These are phyloP conservation scores for Podarcis siculus DNA, from an alignment of 2,797 vertebrate genomes.

Conservation along the genomic window DNA sequence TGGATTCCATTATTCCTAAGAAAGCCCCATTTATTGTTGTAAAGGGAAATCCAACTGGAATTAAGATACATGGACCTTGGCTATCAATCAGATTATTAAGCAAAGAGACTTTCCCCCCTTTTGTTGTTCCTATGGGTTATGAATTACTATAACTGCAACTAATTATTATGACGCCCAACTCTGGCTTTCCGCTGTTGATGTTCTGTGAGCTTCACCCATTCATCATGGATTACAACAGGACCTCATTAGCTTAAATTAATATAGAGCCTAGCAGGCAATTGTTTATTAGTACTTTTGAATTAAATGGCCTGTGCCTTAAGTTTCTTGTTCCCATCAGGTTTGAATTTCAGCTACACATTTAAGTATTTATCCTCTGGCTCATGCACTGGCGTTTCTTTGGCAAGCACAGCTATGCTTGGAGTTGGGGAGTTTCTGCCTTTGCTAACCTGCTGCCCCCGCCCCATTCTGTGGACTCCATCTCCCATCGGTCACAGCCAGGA, in stretches of 20 bases:
- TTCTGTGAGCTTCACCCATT: constrained; percentile 21
- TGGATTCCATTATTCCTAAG: constrained; percentile 40
- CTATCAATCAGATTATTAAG: constrained; percentile 37
- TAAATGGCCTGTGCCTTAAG: constrained; percentile 27
- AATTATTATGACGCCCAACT: constrained; percentile 48
- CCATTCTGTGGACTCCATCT: no score
- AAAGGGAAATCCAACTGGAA: constrained; percentile 53
- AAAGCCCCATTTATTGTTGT: constrained; percentile 65
- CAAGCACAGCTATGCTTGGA: background rate
- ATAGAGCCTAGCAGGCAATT: constrained; percentile 37
- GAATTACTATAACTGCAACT: constrained; percentile 58
- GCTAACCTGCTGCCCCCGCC: no score
- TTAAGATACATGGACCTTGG: constrained; percentile 15
- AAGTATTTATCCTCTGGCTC: background rate
- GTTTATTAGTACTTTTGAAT: constrained; percentile 56
- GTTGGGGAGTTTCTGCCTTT: no score
- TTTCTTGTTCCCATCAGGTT: constrained; percentile 16
- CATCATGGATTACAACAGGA: constrained; percentile 39
- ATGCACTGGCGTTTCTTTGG: background rate
- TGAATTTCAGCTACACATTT: background rate
- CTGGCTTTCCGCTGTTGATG: background rate
- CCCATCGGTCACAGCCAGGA: no score
- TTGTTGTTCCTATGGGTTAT: constrained; percentile 40
- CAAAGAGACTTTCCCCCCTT: constrained; percentile 35
- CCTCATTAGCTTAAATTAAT: constrained; percentile 59